Conservation (phyloP, 2,797 vertebrate genomes). For the Phoebastria nigripes region DNA sequence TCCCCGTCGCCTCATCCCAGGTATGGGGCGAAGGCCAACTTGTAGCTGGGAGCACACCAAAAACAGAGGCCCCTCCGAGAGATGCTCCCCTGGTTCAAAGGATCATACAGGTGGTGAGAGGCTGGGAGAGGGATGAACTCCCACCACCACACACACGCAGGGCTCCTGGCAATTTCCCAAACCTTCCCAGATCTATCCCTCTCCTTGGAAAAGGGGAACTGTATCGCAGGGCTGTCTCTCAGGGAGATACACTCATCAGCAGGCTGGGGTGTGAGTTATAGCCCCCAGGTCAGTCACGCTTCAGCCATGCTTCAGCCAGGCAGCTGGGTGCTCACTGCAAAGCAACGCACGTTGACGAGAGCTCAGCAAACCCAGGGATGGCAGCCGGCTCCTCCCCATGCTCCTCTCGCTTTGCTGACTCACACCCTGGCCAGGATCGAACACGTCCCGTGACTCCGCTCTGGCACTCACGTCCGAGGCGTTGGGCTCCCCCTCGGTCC, state of each 20-base stretch:
- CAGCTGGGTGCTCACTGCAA: too few species aligned
- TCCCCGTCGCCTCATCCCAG: rapidly evolving
- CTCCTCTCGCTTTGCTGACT: neutral
- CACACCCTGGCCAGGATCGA: neutral
- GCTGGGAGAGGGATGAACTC: neutral
- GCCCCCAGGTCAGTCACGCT: neutral
- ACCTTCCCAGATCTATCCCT: neutral
- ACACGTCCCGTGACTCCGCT: neutral
- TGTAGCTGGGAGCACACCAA: neutral
- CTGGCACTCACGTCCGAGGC: conserved; percentile 79
- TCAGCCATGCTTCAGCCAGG: neutral
- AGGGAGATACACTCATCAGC: neutral
- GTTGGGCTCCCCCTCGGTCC: conserved; percentile 80
- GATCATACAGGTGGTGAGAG: neutral
- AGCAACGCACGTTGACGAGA: rapidly evolving
- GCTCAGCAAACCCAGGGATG: neutral
- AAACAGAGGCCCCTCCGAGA: neutral
- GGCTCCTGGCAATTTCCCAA: neutral
- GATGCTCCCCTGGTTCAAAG: neutral
- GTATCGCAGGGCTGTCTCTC: rapidly evolving
- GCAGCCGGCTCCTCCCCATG: neutral
- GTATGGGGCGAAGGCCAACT: neutral
- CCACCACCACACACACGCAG: neutral
- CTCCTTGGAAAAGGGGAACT: neutral
- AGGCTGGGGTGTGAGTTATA: rapidly evolving